Conservation (phyloP, 53 echinoderm and acorn worm species). For the Echinarachnius parma region DNA sequence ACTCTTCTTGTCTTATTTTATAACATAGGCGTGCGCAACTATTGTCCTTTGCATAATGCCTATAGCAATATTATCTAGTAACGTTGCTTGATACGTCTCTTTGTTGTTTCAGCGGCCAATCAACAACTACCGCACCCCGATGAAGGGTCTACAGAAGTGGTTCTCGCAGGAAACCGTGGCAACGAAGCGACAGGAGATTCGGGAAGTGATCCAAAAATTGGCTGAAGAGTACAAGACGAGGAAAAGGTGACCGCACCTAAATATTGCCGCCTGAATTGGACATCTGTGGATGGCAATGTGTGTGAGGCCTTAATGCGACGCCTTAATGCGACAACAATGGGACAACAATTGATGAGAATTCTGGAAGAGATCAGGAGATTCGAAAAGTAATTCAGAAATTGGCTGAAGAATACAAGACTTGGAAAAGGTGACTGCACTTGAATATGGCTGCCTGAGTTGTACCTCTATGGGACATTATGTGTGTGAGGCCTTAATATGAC, state of each 20-base stretch:
- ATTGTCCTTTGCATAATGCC: not conserved
- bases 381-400: too few relatives aligned
- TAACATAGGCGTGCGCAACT: not conserved
- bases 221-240: constrained; percentile 39
- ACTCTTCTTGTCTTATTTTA: not conserved
- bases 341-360: too few relatives aligned
- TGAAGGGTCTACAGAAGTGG: constrained; percentile 71
- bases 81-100: not conserved
- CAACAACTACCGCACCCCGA: constrained; percentile 59
- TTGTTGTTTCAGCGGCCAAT: constrained; percentile 63
- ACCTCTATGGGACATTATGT: too few relatives aligned
- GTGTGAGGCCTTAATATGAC: too few relatives aligned
- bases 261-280: too few relatives aligned
- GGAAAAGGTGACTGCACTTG: too few relatives aligned
- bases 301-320: too few relatives aligned
- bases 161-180: constrained; percentile 62
- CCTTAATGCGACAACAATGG: too few relatives aligned
- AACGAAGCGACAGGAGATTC: constrained; percentile 63
- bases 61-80: not conserved
- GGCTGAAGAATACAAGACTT: too few relatives aligned
- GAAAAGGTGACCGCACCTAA: constrained; percentile 26
- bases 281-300: too few relatives aligned
- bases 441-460: too few relatives aligned
- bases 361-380: too few relatives aligned
- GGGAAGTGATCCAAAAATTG: constrained; percentile 54